Percentiles rank a stretch among this genome's conserved stretches.
Evolutionary conservation across 2,113 vertebrate species (phyloP).

Genomic region (Capreolus pygargus): DNA sequence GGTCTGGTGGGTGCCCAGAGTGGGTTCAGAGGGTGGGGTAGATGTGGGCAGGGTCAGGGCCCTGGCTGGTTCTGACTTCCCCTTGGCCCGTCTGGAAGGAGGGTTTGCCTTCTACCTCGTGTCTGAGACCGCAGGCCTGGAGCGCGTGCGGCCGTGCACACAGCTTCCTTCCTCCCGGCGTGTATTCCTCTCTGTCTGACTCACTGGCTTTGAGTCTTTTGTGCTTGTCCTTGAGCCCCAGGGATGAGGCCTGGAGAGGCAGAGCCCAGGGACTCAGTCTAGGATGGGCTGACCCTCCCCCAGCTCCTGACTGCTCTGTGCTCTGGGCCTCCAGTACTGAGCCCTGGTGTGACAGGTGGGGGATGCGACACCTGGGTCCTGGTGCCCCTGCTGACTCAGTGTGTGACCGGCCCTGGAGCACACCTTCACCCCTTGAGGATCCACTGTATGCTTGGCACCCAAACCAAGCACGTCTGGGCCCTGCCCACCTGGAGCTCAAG

Average conservation of each 20-base stretch:
- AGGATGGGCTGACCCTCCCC: background rate
- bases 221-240: background rate
- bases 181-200: background rate
- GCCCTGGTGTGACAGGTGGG: background rate
- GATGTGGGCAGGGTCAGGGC: background rate
- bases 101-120: fast-evolving
- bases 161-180: background rate
- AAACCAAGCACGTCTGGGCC: background rate
- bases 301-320: background rate
- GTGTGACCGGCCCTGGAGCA: background rate
- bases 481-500: background rate
- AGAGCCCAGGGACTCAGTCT: background rate
- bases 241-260: background rate
- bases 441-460: background rate
- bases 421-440: background rate
- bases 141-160: fast-evolving
- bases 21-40: background rate
- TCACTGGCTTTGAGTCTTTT: conserved; percentile 29
- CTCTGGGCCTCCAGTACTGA: background rate
- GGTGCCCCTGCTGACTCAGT: fast-evolving
- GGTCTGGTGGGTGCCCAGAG: background rate
- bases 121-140: background rate
- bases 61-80: background rate
- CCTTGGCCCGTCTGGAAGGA: background rate
- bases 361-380: background rate